These are phyloP conservation scores for Parazoanthus darwini DNA, from an alignment of 92 coral and sea anemone genomes.

Conservation along the genomic window DNA sequence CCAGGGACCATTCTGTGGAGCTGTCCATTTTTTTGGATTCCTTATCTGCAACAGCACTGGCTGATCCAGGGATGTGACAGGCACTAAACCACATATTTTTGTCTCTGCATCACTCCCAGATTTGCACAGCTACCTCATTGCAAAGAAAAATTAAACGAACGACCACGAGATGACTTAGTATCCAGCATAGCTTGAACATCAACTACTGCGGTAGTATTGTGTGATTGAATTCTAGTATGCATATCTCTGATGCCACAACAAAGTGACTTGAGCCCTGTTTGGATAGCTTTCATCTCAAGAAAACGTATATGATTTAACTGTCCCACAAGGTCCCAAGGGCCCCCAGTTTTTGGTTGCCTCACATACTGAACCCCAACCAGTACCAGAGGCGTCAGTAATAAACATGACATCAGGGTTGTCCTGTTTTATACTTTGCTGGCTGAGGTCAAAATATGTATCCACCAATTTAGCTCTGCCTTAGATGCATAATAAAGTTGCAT, in stretches of 20 bases:
- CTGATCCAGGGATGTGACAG: constrained; percentile 48
- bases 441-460: not conserved
- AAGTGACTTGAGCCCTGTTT: not conserved
- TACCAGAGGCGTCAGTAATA: not conserved
- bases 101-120: constrained; percentile 24
- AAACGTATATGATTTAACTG: not conserved
- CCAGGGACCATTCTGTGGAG: constrained; percentile 52
- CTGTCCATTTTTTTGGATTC: constrained; percentile 27
- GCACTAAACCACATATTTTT: constrained; percentile 51
- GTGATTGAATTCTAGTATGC: constrained; percentile 40
- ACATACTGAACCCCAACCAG: not conserved
- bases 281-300: constrained; percentile 8
- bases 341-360: not conserved
- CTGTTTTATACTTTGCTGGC: not conserved
- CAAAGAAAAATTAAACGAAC: not conserved
- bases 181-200: constrained; percentile 31
- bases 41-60: constrained; percentile 46
- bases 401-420: not conserved
- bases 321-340: not conserved
- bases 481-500: not conserved
- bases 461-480: not conserved
- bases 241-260: not conserved
- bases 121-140: constrained; percentile 33
- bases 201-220: constrained; percentile 46
- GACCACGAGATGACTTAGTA: not conserved